Evolutionary conservation across 2,113 vertebrate species (phyloP), one percentile per base, ranked within the genome.

Genomic region (Stercorarius parasiticus): DNA sequence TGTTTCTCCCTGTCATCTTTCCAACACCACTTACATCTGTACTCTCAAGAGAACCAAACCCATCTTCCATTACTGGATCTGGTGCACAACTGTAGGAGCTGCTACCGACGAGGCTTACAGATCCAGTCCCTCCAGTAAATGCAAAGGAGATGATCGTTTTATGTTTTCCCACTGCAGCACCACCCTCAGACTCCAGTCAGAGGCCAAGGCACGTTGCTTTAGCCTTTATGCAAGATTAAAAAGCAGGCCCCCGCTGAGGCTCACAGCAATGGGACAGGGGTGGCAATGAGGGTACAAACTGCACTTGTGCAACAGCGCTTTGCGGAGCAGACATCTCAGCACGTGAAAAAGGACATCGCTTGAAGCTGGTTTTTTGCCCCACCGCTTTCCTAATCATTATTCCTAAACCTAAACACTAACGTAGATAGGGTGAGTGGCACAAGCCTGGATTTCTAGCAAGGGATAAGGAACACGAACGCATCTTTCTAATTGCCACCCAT

Each of bases 1-100:
- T 94, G 67, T 72, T 95, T 85, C 91, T 79, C 47, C 72, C 77
- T 87, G 87, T 94, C 94, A 47, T 82, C 50, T 90, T 91, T 84
- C 78, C 82, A 85, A 58, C 45, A 86, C 15, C 25, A 85, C 62
- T 82, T 56, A 91, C 4, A 76, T 69, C 73, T 76, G 42, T 1
- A 10, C 58, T 93, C 73, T 87, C 65, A 49, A 73, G 78, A 91
- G 83, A 87, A 26, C 30, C 42, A 56, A 11, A 11, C 45, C 22
- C 32, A 32, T 66, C 91, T 70, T 89, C 81, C 36, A 29, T 25
- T 89, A 79, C 53, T 87, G 71, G 26, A 87, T 95, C 40, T 73
- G 62, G 69, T 26, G 45, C 50, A 20, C 49, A 73, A 58, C 52
- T 82, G 69, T 5, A 89, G 25, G 86, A 94, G 74, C 62, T 70